These are phyloP conservation scores for Furnarius figulus DNA, from an alignment of 2,113 vertebrate species.

Conservation along the genomic window DNA sequence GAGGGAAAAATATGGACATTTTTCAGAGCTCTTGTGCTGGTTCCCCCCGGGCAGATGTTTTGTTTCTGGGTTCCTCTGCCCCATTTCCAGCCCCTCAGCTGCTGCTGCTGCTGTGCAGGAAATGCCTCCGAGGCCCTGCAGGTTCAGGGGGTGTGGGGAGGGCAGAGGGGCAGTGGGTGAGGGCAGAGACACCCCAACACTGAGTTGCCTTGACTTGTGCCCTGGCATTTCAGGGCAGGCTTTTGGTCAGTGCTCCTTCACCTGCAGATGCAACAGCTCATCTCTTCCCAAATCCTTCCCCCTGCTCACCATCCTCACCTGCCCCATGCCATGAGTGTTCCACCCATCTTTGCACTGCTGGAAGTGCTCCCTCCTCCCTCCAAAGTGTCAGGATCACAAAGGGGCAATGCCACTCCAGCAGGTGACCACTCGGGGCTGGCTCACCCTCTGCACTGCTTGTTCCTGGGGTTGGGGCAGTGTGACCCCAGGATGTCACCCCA, in stretches of 20 bases:
- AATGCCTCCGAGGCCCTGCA: neutral
- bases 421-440: neutral
- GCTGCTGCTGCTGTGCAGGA: neutral
- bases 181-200: fast-evolving
- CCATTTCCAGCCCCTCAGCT: neutral
- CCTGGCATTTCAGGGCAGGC: neutral
- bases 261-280: neutral
- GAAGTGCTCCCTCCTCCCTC: neutral
- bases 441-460: neutral
- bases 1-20: too few species aligned
- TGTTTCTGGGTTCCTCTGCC: neutral
- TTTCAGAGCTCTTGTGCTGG: neutral
- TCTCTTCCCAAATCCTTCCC: neutral
- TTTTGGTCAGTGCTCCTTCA: neutral
- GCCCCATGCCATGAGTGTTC: neutral
- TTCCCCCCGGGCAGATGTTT: neutral
- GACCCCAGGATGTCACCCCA: neutral
- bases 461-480: neutral
- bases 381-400: neutral
- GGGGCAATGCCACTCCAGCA: neutral
- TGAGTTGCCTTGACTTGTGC: neutral
- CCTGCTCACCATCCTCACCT: neutral
- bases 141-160: neutral
- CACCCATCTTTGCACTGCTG: neutral
- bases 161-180: neutral